Evolutionary conservation across 2,888 invertebrate genomes (phyloP), one percentile per base, ranked within the genome.

Genomic region (Napeogenes sylphis): DNA sequence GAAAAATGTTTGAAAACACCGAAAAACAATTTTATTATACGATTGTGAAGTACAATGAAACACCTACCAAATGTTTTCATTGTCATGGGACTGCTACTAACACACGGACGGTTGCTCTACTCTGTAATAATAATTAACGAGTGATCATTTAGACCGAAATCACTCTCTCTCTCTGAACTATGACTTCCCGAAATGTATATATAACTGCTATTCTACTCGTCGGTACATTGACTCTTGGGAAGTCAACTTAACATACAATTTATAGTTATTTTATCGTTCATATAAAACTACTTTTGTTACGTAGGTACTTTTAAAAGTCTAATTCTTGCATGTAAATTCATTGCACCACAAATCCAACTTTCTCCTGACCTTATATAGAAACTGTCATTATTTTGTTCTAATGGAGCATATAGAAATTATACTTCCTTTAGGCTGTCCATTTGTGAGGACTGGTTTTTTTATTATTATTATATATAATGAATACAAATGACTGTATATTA

Each of bases 291-390:
- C 42, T 8, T 42, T 6, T 51, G 30, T 51, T 4, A 51, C 3
- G 10, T 30, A 30, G 14, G 4, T 47, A 47, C 47, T 14, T 21
- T 14, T 14, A 47, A 14, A n/a, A 5, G 21, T 21, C 21, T 47
- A 47, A 47, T 62, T 32, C 56, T 59, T 42, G 62, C 59, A 57
- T 59, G 42, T 55, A 47, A 55, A 64, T 56, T 57, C 10, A 56
- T 45, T 61, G 61, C 47, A 42, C 42, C 32, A 57, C 56, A 45
- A 57, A 61, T 53, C 61, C 35, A 57, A 53, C 64, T 67, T 67
- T 67, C 64, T 64, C 59, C 55, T 46, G n/a, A 33, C 63, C 60
- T 56, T 60, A 64, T 63, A 57, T 33, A 55, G 60, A 55, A 56
- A 32, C 54, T 5, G 56, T 61, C 55, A n/a, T 51, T 51, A 30